Base-by-base conservation (phyloP, 2,888 invertebrate genomes). In the Elegia similella region DNA sequence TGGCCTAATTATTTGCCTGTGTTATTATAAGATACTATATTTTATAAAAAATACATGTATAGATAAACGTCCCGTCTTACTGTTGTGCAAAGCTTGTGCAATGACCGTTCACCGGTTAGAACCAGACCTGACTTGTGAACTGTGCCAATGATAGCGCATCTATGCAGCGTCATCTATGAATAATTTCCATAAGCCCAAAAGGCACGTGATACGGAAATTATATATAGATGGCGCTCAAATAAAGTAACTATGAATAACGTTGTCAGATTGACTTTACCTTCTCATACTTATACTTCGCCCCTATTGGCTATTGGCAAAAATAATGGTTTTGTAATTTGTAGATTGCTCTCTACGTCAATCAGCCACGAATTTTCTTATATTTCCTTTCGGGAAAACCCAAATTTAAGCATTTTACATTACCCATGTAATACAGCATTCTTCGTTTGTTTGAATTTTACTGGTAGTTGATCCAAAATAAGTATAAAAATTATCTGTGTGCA, bases 401-500 rank as follows among this genome's bases (percentile, higher is more conserved):
- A 60, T 64, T 73, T 29, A 2, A 10, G 13, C 7, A 43, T 54
- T 43, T 43, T 17, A 32, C 15, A 15, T 10, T 32, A 15, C 8
- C 32, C 8, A 38, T 2, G 7, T 38, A 50, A n/a, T 16, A 50
- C 50, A 46, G 56, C 59, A 57, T 29, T 42, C 57, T 55, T 61
- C 60, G 48, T 58, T 66, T 69, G 64, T 69, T 58, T 68, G 61
- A 71, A 62, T 68, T 59, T 64, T 65, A 66, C 70, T 71, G 69
- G 77, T 74, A 72, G 75, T 72, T 70, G 67, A 66, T 70, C 70
- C 16, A 70, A 70, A 69, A 43, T 75, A 86, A 82, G 87, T 88
- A 89, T 88, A 23, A 86, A 83, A 86, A 83, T 75, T 78, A 75
- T 82, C 78, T 88, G 80, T 82, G 82, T 85, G 82, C 81, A 76